Percentiles rank a stretch among this genome's conserved stretches.
phyloP scores from a whole-genome alignment of 1,140 invertebrate species.

The Thalassaphorura encarpata region DNA sequence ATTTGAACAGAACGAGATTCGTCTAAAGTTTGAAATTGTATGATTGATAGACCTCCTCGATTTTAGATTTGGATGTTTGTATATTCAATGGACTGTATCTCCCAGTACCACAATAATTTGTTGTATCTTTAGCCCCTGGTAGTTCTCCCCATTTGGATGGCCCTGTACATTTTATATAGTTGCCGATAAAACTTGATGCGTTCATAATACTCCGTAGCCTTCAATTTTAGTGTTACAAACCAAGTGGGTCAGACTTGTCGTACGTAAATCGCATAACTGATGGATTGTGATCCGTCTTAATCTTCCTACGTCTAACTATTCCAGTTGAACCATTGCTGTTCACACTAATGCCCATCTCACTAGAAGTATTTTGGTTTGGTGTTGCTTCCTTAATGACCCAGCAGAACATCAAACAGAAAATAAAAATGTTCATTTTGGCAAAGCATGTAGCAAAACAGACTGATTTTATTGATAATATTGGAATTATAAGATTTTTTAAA shows the following conservation, averaged over 20 bases:
- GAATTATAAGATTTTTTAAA: no score
- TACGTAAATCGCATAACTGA: neutral
- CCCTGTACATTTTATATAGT: neutral
- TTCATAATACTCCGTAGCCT: neutral
- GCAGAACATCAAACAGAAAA: no score
- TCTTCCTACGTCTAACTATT: no score
- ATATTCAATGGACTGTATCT: neutral
- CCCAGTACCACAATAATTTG: neutral
- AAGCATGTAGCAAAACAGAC: no score
- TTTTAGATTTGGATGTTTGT: neutral
- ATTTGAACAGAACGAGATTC: neutral
- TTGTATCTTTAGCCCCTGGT: neutral
- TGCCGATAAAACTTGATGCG: neutral
- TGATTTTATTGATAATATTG: no score
- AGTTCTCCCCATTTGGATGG: neutral
- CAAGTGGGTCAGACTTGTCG: neutral
- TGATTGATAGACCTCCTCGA: neutral
- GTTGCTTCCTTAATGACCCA: no score
- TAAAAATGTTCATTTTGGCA: no score
- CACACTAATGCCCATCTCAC: no score
- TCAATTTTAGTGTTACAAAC: neutral
- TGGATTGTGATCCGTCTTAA: no score
- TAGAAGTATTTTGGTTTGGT: no score
- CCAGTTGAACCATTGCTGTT: no score
- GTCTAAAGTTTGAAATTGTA: neutral